Conservation (phyloP, 2,888 invertebrate species). For the Eupithecia vulgata region DNA sequence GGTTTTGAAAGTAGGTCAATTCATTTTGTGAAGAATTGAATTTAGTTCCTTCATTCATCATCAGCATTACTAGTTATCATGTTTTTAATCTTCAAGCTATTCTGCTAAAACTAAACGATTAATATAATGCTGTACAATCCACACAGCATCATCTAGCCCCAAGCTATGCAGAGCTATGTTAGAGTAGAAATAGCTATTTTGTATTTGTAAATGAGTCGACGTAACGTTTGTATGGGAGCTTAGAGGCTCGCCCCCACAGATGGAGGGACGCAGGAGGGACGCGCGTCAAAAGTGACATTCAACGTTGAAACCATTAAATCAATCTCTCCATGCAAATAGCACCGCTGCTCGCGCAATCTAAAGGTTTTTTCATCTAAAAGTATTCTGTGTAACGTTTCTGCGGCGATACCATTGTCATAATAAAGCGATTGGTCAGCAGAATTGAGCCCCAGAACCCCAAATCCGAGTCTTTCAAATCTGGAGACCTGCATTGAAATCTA, state of each 20-base stretch:
- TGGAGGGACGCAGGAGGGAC: not conserved
- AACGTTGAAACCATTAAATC: no score
- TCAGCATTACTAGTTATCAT: not conserved
- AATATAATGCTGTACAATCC: no score
- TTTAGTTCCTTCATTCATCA: not conserved
- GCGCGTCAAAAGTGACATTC: not conserved
- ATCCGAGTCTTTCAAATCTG: not conserved
- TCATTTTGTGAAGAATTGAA: not conserved
- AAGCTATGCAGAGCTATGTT: no score
- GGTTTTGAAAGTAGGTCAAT: constrained; percentile 24
- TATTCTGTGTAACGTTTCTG: not conserved
- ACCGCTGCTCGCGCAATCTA: no score
- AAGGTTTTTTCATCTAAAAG: no score
- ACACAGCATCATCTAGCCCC: no score
- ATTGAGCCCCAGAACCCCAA: not conserved
- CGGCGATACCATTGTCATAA: not conserved
- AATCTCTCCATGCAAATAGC: no score
- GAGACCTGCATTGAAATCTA: not conserved
- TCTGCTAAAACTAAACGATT: no score
- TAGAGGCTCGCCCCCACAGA: no score
- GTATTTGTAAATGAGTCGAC: no score
- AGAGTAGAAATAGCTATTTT: no score
- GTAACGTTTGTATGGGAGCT: no score
- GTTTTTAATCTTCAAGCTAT: not conserved
- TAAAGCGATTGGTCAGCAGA: not conserved